Base-by-base conservation (phyloP, 2,113 vertebrate species). In the Ancistrus triradiatus region DNA sequence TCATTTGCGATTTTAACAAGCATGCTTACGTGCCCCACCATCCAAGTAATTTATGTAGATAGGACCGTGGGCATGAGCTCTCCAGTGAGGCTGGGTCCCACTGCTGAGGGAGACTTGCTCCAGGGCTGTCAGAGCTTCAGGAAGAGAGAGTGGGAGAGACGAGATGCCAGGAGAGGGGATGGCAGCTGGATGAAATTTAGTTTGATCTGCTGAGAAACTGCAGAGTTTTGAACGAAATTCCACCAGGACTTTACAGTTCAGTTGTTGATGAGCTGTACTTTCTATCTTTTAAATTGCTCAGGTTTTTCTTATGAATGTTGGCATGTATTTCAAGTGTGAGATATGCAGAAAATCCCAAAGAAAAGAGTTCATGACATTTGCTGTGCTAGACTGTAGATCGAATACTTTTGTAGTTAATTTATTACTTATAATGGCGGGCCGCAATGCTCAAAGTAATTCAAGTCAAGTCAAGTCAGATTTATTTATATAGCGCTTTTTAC, bases 1-100 rank as follows among this genome's bases (percentile, higher is more conserved):
- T 81, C 58, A 77, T 86, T 86, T 81, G 77, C 76, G 81, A 65
- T 87, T 84, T 85, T 82, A 85, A 84, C 77, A 79, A 78, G 81
- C 72, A 59, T 73, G 73, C 79, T 84, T 86, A 85, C 64, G 72
- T 77, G 77, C 43, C 75, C 78, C 60, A 59, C 77, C 83, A 86
- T 80, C 77, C 76, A 76, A 73, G 70, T 84, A 82, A 85, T 86
- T 87, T 86, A 87, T 84, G 79, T 76, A 86, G 82, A 86, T 85
- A 79, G 72, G 75, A 74, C 72, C 73, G 69, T 46, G 15, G 51
- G 75, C 69, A 59, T 1, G 3, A 74, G 66, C 72, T 68, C 79
- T 80, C 77, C 51, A 43, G 69, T 67, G 77, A 74, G 69, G 75
- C 40, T 31, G n/a, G 67, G 73, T 77, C 71, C 53, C 55, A 60